phyloP scores from a whole-genome alignment of 1,140 invertebrate species.

The Caenorhabditis briggsae region DNA sequence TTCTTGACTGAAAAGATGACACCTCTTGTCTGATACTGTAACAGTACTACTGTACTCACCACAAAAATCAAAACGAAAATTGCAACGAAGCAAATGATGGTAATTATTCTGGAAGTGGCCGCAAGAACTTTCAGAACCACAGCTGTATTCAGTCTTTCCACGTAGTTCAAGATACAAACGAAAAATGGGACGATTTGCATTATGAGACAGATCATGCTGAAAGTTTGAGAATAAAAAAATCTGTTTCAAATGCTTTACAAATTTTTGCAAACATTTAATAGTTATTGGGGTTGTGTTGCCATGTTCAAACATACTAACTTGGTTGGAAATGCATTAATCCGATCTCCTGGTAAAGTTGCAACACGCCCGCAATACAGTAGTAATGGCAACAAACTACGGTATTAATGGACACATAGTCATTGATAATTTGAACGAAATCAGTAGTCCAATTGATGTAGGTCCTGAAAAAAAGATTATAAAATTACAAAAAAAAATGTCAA shows the following conservation, averaged over 20 bases:
- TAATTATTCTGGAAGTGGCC: slow-evolving; percentile 30
- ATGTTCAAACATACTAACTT: background rate
- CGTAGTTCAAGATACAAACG: slow-evolving; percentile 41
- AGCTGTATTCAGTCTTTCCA: slow-evolving; percentile 18
- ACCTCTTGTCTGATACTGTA: too few relatives aligned
- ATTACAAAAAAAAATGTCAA: background rate
- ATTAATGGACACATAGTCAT: slow-evolving; percentile 17
- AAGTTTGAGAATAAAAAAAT: background rate
- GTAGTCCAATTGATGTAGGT: slow-evolving; percentile 37
- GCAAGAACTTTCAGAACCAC: slow-evolving; percentile 2
- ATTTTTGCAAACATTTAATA: background rate
- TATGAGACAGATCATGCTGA: slow-evolving; percentile 51
- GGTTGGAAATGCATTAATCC: slow-evolving; percentile 47
- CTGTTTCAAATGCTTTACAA: background rate
- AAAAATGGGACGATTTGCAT: slow-evolving; percentile 53
- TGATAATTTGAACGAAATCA: background rate
- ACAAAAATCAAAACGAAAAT: slow-evolving; percentile 35
- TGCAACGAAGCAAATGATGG: slow-evolving; percentile 12
- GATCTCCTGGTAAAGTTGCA: slow-evolving; percentile 15
- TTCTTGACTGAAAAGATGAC: too few relatives aligned
- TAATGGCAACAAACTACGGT: slow-evolving; percentile 3
- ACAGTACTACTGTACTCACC: background rate
- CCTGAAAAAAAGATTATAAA: background rate
- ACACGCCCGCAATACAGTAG: slow-evolving; percentile 34
- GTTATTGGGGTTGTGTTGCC: background rate